Percentiles rank a stretch among this genome's conserved stretches.
Evolutionary conservation across 2,113 vertebrate species (phyloP).

Genomic region (Scopus umbretta): DNA sequence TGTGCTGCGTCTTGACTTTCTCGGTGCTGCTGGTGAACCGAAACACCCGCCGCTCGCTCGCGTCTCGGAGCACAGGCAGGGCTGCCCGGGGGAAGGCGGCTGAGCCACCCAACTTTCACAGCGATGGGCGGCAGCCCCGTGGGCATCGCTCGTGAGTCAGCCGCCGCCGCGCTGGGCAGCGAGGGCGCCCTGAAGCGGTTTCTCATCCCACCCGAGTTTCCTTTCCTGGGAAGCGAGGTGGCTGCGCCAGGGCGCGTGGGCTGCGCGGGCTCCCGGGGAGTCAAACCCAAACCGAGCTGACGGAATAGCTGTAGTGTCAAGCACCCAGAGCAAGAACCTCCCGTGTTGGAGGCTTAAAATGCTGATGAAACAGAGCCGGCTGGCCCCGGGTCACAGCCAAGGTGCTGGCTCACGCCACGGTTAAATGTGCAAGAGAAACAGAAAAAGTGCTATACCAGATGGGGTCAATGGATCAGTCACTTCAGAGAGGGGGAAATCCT

Average conservation of each 20-base stretch:
- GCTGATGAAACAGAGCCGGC: background rate
- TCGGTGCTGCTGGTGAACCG: background rate
- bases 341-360: background rate
- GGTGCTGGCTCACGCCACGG: background rate
- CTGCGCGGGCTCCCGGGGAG: background rate
- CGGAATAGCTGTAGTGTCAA: background rate
- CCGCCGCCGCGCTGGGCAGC: background rate
- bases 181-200: background rate
- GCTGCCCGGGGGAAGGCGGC: background rate
- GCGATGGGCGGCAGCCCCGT: background rate
- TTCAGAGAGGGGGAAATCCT: background rate
- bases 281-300: constrained; percentile 52
- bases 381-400: background rate
- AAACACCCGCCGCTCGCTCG: background rate
- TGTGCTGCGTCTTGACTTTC: background rate
- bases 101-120: background rate
- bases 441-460: background rate
- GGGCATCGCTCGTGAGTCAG: constrained; percentile 11
- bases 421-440: background rate
- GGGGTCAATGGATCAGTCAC: background rate
- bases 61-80: background rate
- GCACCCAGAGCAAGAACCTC: background rate
- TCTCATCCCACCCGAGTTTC: constrained; percentile 58
- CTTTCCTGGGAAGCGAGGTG: constrained; percentile 31
- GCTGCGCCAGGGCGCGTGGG: background rate